Evolutionary conservation across 2,113 vertebrate genomes (phyloP), one percentile per base, ranked within the genome.

Genomic region (Axis porcinus): DNA sequence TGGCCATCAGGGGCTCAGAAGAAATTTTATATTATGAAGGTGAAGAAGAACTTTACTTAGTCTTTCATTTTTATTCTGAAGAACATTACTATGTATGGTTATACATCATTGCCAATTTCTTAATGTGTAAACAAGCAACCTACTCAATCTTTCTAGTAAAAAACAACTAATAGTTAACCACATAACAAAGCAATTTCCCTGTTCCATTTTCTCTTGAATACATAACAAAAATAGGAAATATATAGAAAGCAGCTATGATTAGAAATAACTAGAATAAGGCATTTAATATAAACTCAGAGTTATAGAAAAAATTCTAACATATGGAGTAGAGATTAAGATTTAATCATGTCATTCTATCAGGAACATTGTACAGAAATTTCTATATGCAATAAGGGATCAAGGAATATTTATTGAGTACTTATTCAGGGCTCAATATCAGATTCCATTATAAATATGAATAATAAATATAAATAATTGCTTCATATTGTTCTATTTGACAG

Each of bases 381-480:
- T 95, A 16, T 91, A 62, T n/a, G 5, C 25, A 93, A 19, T 70
- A 76, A 94, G 62, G 4, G 6, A 43, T 95, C 64, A 58, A 97
- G 74, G 95, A 82, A 90, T 88, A 81, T 54, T 91, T 91, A 94
- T 21, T 92, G 52, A 94, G 4, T 89, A 86, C 30, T 86, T 83
- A 67, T 47, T 86, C 7, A 45, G 3, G 74, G 64, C 5, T 81
- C 36, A 91, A 15, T 85, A 93, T 64, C 95, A 58, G 33, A 79
- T 89, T 23, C 88, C 45, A 94, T 94, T 30, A 91, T 17, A 93
- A 90, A 79, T 95, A 64, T 64, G n/a, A 95, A 58, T 94, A 67
- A 60, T 86, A 76, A 52, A 91, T 87, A 58, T 90, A 85, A 85
- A 76, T 83, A 92, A 89, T 83, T 70, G 5, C n/a, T 87, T 79